Conservation (phyloP, 2,797 vertebrate species). For the Tokudaia tokunoshimensis region DNA sequence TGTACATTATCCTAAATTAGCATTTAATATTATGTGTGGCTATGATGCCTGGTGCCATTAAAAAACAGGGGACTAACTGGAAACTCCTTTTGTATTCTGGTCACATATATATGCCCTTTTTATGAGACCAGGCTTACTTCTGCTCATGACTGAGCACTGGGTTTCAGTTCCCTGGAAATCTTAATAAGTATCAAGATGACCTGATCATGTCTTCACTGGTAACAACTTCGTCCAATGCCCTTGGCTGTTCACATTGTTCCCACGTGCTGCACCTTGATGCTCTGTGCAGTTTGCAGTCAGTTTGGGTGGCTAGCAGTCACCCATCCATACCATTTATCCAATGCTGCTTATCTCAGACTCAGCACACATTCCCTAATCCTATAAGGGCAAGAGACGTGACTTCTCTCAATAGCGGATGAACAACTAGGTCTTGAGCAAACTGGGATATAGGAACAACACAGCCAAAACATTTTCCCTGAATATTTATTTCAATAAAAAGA, state of each 20-base stretch:
- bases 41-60: background rate
- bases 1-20: background rate
- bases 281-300: rapidly evolving
- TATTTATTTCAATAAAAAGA: background rate
- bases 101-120: background rate
- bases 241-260: background rate
- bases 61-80: rapidly evolving
- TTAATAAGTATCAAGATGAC: background rate
- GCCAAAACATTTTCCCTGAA: background rate
- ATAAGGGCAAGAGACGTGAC: background rate
- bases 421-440: background rate
- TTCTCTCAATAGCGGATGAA: background rate
- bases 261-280: background rate
- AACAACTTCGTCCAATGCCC: background rate
- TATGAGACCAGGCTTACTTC: background rate
- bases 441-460: background rate
- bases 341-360: background rate
- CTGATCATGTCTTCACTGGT: background rate
- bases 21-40: rapidly evolving
- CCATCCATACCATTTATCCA: background rate
- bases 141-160: background rate
- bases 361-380: background rate
- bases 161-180: background rate
- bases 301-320: background rate
- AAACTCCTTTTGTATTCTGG: background rate